Evolutionary conservation across 1,140 invertebrate species (phyloP).

Genomic region (Halictus rubicundus): DNA sequence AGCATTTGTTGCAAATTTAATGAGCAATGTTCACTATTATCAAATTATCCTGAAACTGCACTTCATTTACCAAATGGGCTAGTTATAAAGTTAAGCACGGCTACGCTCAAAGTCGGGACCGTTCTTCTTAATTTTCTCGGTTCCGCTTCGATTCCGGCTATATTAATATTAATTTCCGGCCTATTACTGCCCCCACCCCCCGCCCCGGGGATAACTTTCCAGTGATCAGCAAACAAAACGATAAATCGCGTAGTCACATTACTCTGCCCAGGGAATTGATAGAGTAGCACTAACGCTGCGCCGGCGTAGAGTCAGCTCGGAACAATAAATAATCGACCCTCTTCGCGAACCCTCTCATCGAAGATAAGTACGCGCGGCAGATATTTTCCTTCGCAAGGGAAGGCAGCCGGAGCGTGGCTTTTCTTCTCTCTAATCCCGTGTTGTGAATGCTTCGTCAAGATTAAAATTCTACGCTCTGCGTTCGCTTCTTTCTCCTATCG

Average conservation of each 20-base stretch:
- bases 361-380: conserved; percentile 30
- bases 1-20: too few relatives aligned
- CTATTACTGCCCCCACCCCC: conserved; percentile 1
- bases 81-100: background rate
- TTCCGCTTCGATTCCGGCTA: background rate
- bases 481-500: background rate
- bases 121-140: background rate
- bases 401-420: too few relatives aligned
- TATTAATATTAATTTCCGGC: conserved; percentile 2
- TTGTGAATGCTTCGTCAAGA: conserved; percentile 42
- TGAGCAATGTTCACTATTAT: too few relatives aligned
- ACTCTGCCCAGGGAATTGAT: background rate
- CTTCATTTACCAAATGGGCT: background rate
- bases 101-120: background rate
- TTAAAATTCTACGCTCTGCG: conserved; percentile 30
- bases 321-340: conserved; percentile 33
- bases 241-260: conserved; percentile 43
- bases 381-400: conserved; percentile 8
- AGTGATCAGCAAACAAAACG: conserved; percentile 31
- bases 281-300: background rate
- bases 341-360: conserved; percentile 15
- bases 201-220: background rate
- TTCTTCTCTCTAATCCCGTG: conserved; percentile 20
- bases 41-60: background rate
- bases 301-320: background rate